Evolutionary conservation across 2,113 vertebrate genomes (phyloP), one percentile per base, ranked within the genome.

Genomic region (Hemicordylus capensis): DNA sequence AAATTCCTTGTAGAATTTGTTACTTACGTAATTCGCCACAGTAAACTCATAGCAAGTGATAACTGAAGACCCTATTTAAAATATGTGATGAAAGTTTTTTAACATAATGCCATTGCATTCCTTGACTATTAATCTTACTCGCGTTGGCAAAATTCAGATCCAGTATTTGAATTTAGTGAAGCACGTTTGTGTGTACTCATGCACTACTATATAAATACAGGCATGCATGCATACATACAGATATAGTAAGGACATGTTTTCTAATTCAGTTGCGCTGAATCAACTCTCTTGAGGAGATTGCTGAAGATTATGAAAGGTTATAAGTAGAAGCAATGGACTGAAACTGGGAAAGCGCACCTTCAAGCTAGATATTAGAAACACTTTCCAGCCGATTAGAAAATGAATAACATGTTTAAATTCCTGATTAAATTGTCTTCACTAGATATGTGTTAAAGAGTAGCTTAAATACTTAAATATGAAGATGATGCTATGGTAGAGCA

Each of bases 391-490:
- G 81, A 81, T 91, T 89, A 92, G 54, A 78, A 12, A 63, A 76
- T 89, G 37, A 90, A 83, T 85, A 87, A 86, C 83, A 86, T 90
- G 31, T 88, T 91, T 89, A 80, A 91, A 86, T 83, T 44, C 19
- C 66, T 80, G 76, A 83, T 90, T 90, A 54, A 83, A 2, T 91
- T 78, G 46, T 78, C 54, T 6, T 87, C 76, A 58, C 51, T 85
- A 17, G 74, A 67, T 34, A 6, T 37, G 24, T 91, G 70, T 92
- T 89, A 81, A 87, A 83, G 72, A 88, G 81, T 51, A 83, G 31
- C 85, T 85, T 86, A 89, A 81, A 63, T 89, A 87, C 17, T 61
- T 89, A 73, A 77, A 74, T 91, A 83, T 61, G 86, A 90, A 90
- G 11, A 85, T 88, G 87, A 93, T 93, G 76, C 91, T 92, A n/a